These are phyloP conservation scores for Zoanthus solanderi DNA, from an alignment of 92 coral and sea anemone species.

Conservation along the genomic window DNA sequence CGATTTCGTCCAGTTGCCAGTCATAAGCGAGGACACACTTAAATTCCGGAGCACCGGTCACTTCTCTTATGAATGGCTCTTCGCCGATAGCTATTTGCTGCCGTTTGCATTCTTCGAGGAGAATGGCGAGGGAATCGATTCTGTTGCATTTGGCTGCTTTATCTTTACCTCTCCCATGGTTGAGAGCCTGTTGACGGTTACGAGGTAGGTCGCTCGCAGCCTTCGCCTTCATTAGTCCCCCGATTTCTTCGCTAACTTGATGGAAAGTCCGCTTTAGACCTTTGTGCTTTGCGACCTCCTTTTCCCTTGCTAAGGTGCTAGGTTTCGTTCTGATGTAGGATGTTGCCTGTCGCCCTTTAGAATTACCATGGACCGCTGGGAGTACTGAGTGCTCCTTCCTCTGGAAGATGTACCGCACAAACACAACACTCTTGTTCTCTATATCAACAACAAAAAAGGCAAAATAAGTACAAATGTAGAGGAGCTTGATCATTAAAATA, in stretches of 20 bases:
- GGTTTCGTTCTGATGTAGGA: constrained; percentile 45
- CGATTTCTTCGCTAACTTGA: constrained; percentile 52
- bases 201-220: constrained; percentile 68
- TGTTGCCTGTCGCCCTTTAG: constrained; percentile 41
- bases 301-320: constrained; percentile 17
- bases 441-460: background rate
- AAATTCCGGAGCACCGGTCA: constrained; percentile 45
- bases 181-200: constrained; percentile 54
- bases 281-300: constrained; percentile 25
- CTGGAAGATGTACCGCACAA: constrained; percentile 42
- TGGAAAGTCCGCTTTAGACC: constrained; percentile 60
- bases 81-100: constrained; percentile 23
- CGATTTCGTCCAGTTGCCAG: constrained; percentile 41
- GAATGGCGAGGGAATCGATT: constrained; percentile 31
- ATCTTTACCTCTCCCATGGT: constrained; percentile 25
- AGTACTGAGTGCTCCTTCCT: constrained; percentile 33
- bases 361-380: constrained; percentile 49
- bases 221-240: constrained; percentile 53
- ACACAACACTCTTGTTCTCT: constrained; percentile 33
- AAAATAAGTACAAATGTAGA: background rate
- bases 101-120: constrained; percentile 14
- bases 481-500: background rate
- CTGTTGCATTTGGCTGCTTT: constrained; percentile 19
- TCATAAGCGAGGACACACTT: constrained; percentile 45
- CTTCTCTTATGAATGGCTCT: constrained; percentile 24